Conservation (phyloP, 2,113 vertebrate genomes). For the Pongo pygmaeus region DNA sequence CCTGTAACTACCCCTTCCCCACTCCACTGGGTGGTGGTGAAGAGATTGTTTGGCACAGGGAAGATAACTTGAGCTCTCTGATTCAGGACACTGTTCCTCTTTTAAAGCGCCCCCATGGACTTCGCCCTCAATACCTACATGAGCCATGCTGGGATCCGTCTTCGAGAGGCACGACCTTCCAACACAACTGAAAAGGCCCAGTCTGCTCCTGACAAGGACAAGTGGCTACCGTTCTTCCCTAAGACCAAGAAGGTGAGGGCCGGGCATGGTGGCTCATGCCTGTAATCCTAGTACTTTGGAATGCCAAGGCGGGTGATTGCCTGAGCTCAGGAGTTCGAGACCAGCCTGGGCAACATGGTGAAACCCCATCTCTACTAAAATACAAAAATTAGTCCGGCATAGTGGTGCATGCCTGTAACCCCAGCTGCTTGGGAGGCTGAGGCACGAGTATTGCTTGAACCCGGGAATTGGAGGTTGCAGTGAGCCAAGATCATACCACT, state of each 20-base stretch:
- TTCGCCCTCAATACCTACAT: conserved; percentile 92
- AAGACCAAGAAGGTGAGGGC: conserved; percentile 93
- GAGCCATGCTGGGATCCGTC: conserved; percentile 90
- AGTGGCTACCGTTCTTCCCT: conserved; percentile 94
- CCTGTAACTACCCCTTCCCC: neutral
- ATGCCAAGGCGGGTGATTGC: neutral
- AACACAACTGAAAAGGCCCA: conserved; percentile 81
- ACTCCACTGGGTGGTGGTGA: neutral
- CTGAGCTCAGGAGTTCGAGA: neutral
- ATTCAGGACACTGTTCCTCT: neutral
- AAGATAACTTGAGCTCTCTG: neutral
- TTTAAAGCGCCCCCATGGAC: conserved; percentile 89
- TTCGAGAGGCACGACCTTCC: conserved; percentile 87
- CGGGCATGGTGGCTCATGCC: neutral
- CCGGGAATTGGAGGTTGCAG: neutral
- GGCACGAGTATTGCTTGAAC: neutral
- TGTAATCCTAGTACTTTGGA: neutral
- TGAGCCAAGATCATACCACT: neutral
- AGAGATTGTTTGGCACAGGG: neutral
- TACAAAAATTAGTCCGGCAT: neutral
- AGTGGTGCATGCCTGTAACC: neutral
- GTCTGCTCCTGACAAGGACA: conserved; percentile 90
- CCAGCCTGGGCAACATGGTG: neutral
- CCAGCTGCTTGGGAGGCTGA: neutral
- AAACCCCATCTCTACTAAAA: neutral